A percentile compares a stretch with the other conserved stretches of the same genome.
These are phyloP conservation scores for Drosophila suzukii DNA, from an alignment of 1,140 invertebrate species.

Conservation along the genomic window DNA sequence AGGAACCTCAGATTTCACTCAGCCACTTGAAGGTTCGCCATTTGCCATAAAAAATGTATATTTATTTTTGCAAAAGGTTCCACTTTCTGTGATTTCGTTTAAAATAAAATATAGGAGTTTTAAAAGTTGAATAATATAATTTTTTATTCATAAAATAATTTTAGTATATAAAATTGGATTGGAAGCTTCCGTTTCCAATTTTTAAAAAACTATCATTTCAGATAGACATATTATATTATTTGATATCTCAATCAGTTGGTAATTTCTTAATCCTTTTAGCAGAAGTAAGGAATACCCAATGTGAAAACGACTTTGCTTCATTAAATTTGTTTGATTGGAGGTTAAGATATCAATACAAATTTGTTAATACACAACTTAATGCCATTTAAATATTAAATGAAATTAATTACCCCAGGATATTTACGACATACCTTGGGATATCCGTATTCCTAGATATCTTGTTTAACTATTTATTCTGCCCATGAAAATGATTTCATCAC, in stretches of 20 bases:
- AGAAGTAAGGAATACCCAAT: background rate
- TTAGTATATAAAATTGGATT: no score
- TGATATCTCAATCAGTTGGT: no score
- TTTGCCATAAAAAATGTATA: background rate
- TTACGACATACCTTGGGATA: background rate
- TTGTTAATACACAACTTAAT: no score
- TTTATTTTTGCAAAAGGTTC: background rate
- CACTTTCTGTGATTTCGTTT: no score
- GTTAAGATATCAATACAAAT: no score
- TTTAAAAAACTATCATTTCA: no score
- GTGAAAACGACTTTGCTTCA: background rate
- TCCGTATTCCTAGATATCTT: background rate
- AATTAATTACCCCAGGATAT: background rate
- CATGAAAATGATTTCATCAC: conserved; percentile 23
- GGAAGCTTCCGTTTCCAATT: no score
- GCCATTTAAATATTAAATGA: background rate
- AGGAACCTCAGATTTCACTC: background rate
- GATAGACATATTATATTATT: no score
- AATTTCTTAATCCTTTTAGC: background rate
- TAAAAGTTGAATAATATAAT: no score
- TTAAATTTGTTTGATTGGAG: background rate
- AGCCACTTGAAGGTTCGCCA: background rate
- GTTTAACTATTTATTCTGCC: background rate
- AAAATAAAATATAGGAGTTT: no score
- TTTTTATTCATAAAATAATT: no score